phyloP scores from a whole-genome alignment of 1,140 invertebrate species.

The Euwallacea similis region DNA sequence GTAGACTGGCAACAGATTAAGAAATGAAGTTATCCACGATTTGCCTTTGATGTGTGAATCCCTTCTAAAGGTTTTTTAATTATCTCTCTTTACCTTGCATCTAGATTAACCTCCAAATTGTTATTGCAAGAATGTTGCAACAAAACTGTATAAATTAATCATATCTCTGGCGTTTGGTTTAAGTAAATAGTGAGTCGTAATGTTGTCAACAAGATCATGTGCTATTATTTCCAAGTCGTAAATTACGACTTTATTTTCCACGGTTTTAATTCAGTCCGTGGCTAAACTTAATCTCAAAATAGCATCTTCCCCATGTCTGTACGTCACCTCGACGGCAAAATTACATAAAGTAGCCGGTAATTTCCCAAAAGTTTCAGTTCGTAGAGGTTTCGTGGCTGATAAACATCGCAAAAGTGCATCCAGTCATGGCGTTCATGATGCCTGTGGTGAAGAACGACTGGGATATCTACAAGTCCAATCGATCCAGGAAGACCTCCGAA shows the following conservation, averaged over 20 bases:
- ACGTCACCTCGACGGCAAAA: constrained; percentile 17
- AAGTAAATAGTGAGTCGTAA: neutral
- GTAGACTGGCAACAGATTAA: too few relatives aligned
- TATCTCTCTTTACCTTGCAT: too few relatives aligned
- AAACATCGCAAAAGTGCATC: constrained; percentile 21
- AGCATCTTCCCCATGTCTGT: constrained; percentile 13
- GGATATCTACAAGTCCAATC: constrained; percentile 85
- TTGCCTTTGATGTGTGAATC: too few relatives aligned
- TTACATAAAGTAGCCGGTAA: constrained; percentile 26
- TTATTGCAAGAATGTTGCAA: too few relatives aligned
- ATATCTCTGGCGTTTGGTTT: too few relatives aligned
- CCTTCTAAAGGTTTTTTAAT: too few relatives aligned
- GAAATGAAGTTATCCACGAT: too few relatives aligned
- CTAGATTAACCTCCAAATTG: too few relatives aligned
- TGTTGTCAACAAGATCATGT: constrained; percentile 31
- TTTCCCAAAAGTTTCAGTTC: constrained; percentile 24
- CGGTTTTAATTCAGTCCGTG: constrained; percentile 5
- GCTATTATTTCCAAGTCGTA: constrained; percentile 10
- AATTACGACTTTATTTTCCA: constrained; percentile 27
- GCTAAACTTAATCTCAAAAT: constrained; percentile 30
- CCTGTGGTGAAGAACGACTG: constrained; percentile 90
- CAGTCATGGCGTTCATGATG: constrained; percentile 88
- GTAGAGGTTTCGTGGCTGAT: constrained; percentile 28
- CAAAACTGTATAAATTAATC: too few relatives aligned
- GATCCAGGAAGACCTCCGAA: constrained; percentile 72